Evolutionary conservation across 2,113 vertebrate species (phyloP), one percentile per base, ranked within the genome.

Genomic region (Ptilonorhynchus violaceus): DNA sequence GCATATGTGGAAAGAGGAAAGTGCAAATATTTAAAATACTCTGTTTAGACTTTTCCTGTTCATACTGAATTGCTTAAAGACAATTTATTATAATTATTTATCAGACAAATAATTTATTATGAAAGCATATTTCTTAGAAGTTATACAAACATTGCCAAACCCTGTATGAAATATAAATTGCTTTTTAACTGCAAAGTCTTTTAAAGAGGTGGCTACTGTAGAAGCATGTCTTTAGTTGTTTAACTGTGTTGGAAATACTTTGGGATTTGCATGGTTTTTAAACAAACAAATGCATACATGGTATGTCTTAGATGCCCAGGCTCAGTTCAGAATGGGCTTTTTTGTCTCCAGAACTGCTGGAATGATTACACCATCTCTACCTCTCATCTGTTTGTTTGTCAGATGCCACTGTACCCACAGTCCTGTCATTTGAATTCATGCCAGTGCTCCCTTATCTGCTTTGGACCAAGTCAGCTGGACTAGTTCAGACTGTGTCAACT

Each of bases 31-130:
- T 88, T 90, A 35, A 90, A 88, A 64, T 79, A 56, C 3, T 77
- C 8, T 73, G 7, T 47, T 78, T 52, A 64, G 42, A 47, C 49
- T 53, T 41, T 84, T 76, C 58, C 20, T 86, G 7, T 78, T 74
- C 4, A 13, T 12, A 78, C 10, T 44, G 21, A 56, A 62, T 72
- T 46, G 42, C 75, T 87, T 81, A 47, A 84, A 63, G 25, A 24
- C 4, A 67, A 58, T 77, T 93, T 95, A 76, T 66, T 83, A 22
- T 69, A 75, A 72, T 72, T 76, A 93, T 91, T 95, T 96, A 83
- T 92, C 22, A 76, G 46, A 27, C 20, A 83, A 73, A 64, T 92
- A 81, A 96, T 82, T 88, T 94, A 86, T 93, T 20, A 58, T 52
- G 22, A 62, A 4, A 70, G 4, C 8, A 3, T 82, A 49, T 83